Evolutionary conservation across 2,797 vertebrate genomes (phyloP), one percentile per base, ranked within the genome.

Genomic region (Spondyliosoma cantharus): DNA sequence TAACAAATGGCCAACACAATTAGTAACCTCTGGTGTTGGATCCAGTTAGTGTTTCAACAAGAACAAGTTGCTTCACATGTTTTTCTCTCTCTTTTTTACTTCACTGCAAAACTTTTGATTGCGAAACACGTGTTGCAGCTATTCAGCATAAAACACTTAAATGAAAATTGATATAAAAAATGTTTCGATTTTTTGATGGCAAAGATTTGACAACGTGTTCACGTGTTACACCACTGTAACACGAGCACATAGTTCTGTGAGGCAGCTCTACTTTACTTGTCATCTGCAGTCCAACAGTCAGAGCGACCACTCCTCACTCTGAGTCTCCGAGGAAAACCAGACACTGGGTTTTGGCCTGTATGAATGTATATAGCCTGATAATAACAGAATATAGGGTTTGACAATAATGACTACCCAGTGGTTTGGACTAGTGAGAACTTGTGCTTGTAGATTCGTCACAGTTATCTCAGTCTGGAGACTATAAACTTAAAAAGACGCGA

Each of bases 281-380:
- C 62, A 54, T 52, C 57, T 42, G 52, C 1, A 57, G 54, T 65
- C 58, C 50, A 76, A 81, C 74, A 27, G 57, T 74, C 56, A 67
- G 32, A 45, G 15, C 32, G 74, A 42, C 59, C 29, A 29, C 42
- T 17, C 29, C 52, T 54, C 37, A 7, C 71, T 74, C 46, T 29
- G 17, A n/a, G 24, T 42, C 46, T 64, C 71, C 87, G 81, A 86
- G 57, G 58, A 82, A 80, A 88, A 61, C 42, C 77, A 88, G 81
- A 78, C 45, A 14, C 70, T n/a, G 13, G 58, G 42, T 71, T 58
- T 73, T 85, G 68, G 64, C 56, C 11, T 76, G 17, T 52, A 22
- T 72, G 65, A 80, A 27, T 71, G 49, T 71, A 64, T 53, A 85
- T 60, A 78, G 83, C 58, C 70, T 74, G 67, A 70, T 80, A 75